A percentile compares a stretch with the other conserved stretches of the same genome.
These are phyloP conservation scores for Podocnemis expansa DNA, from an alignment of 2,113 vertebrate genomes.

Conservation along the genomic window DNA sequence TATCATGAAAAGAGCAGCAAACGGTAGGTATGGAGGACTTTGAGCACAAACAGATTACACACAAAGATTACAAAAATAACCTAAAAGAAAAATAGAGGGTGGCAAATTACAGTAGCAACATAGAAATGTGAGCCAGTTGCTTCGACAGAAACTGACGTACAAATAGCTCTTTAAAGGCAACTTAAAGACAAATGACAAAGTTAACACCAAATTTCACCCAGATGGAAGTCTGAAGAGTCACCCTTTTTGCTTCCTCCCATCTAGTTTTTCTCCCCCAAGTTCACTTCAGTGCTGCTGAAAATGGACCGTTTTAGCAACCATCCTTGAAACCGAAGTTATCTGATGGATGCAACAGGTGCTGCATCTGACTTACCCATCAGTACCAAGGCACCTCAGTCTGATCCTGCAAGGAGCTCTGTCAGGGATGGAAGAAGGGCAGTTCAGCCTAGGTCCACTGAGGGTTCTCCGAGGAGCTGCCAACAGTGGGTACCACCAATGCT, in stretches of 20 bases:
- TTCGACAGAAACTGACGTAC: constrained; percentile 66
- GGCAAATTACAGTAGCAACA: constrained; percentile 67
- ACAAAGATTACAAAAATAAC: constrained; percentile 74
- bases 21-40: constrained; percentile 60
- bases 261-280: constrained; percentile 44
- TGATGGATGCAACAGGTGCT: neutral
- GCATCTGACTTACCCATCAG: neutral
- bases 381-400: neutral
- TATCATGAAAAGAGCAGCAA: constrained; percentile 69
- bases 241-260: constrained; percentile 34
- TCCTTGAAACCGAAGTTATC: neutral
- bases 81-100: constrained; percentile 69
- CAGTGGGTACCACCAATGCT: neutral
- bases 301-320: neutral
- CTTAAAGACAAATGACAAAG: constrained; percentile 71
- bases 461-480: neutral
- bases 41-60: constrained; percentile 70
- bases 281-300: constrained; percentile 26
- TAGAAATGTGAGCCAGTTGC: constrained; percentile 67
- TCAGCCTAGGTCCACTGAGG: neutral
- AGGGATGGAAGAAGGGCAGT: neutral
- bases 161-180: constrained; percentile 65
- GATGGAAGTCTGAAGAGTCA: constrained; percentile 52
- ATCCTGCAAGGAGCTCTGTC: neutral
- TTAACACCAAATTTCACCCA: constrained; percentile 52